These are phyloP conservation scores for Sphaeramia orbicularis DNA, from an alignment of 2,797 vertebrate genomes.

Conservation along the genomic window DNA sequence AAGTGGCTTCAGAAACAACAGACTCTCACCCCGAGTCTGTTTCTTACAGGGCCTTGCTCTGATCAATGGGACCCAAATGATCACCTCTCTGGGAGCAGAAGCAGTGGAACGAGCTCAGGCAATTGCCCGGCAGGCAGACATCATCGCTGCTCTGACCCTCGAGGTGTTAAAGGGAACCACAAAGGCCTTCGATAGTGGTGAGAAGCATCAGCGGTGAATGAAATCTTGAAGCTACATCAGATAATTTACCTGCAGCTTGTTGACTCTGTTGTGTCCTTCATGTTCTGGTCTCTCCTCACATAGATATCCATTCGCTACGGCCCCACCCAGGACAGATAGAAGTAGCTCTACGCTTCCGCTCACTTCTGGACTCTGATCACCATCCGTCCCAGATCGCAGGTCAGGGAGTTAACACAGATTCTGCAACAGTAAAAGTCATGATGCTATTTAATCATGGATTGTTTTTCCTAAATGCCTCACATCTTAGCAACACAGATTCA, in stretches of 20 bases:
- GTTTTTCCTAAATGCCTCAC: background rate
- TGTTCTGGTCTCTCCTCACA: conserved; percentile 2
- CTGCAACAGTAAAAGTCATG: conserved; percentile 8
- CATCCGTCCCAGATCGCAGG: conserved; percentile 98
- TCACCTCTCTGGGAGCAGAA: conserved; percentile 97
- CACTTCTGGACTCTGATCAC: conserved; percentile 96
- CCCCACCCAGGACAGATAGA: conserved; percentile 95
- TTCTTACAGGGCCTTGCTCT: conserved; percentile 91
- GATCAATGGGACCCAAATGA: conserved; percentile 99
- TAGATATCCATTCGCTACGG: conserved; percentile 94
- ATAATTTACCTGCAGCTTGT: background rate
- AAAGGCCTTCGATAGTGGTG: conserved; percentile 97
- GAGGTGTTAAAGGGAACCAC: conserved; percentile 98
- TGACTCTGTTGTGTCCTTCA: background rate
- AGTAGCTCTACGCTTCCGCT: conserved; percentile 95
- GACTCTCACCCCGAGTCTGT: conserved; percentile 4
- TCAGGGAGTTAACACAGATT: conserved; percentile 58
- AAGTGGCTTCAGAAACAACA: background rate
- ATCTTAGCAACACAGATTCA: background rate
- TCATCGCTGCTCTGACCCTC: conserved; percentile 95
- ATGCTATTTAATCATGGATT: background rate
- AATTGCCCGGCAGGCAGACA: conserved; percentile 94
- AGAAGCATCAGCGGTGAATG: conserved; percentile 53
- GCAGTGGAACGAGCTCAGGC: conserved; percentile 93
- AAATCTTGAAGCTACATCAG: background rate